phyloP scores from a whole-genome alignment of 2,888 invertebrate species.

The Habrosyne pyritoides region DNA sequence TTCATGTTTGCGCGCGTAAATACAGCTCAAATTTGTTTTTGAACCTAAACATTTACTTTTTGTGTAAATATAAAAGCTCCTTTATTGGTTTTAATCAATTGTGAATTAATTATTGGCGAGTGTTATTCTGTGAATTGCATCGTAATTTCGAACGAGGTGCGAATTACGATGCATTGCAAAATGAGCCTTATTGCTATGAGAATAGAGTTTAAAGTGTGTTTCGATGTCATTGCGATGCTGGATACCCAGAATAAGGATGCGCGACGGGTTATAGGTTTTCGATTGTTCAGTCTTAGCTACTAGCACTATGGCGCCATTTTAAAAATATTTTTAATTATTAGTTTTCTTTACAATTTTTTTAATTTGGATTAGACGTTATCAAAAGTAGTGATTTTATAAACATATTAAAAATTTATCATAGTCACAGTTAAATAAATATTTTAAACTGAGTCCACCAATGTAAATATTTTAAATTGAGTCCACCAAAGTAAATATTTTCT shows the following conservation, averaged over 20 bases:
- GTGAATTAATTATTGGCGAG: conserved; percentile 52
- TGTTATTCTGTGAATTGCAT: conserved; percentile 64
- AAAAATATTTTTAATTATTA: conserved; percentile 19
- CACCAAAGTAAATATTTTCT: too few species aligned
- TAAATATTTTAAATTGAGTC: too few species aligned
- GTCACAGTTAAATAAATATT: too few species aligned
- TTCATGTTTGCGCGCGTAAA: conserved; percentile 56
- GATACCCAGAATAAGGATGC: conserved; percentile 60
- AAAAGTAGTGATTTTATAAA: not conserved
- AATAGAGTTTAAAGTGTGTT: conserved; percentile 49
- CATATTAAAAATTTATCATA: too few species aligned
- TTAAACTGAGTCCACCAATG: too few species aligned
- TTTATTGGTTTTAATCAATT: conserved; percentile 38
- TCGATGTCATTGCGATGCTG: conserved; percentile 31
- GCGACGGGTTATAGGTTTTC: conserved; percentile 53
- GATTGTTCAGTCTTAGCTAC: conserved; percentile 34
- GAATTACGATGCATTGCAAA: conserved; percentile 38
- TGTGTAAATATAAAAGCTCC: conserved; percentile 12
- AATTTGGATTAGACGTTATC: too few species aligned
- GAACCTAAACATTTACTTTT: conserved; percentile 27
- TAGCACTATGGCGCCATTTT: conserved; percentile 25
- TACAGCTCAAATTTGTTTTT: conserved; percentile 31
- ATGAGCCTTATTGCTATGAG: conserved; percentile 36
- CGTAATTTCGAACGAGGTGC: conserved; percentile 36
- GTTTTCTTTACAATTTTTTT: conserved; percentile 12